Percentiles rank a stretch among this genome's conserved stretches.
These are phyloP conservation scores for Zaprionus africanus DNA, from an alignment of 1,140 invertebrate species.

Conservation along the genomic window DNA sequence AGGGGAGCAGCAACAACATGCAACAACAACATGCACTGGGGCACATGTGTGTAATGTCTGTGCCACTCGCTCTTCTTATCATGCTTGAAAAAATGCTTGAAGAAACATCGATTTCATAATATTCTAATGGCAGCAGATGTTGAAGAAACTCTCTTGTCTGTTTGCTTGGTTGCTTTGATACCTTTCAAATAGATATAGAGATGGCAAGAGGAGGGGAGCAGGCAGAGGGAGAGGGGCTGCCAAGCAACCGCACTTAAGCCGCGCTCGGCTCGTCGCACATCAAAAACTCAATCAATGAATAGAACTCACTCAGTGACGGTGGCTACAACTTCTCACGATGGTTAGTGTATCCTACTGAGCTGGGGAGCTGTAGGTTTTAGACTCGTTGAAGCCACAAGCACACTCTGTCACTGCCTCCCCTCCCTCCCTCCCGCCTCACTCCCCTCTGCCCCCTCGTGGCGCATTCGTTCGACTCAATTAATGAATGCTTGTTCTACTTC, in stretches of 20 bases:
- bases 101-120: slow-evolving; percentile 60
- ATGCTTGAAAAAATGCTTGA: slow-evolving; percentile 46
- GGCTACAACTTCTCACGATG: slow-evolving; percentile 32
- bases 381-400: not conserved
- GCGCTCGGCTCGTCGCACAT: slow-evolving; percentile 45
- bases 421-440: not conserved
- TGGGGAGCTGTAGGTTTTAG: not conserved
- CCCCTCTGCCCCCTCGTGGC: not conserved
- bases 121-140: not conserved
- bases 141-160: slow-evolving; percentile 4
- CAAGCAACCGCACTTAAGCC: slow-evolving; percentile 55
- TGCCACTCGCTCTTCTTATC: slow-evolving; percentile 53
- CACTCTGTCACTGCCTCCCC: not conserved
- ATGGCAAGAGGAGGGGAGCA: not conserved
- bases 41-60: slow-evolving; percentile 51
- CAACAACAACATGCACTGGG: slow-evolving; percentile 8
- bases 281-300: slow-evolving; percentile 57
- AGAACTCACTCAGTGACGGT: slow-evolving; percentile 15
- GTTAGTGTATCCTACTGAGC: not conserved
- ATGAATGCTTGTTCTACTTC: slow-evolving; percentile 18
- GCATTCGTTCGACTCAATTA: slow-evolving; percentile 37
- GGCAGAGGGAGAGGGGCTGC: slow-evolving; percentile 31
- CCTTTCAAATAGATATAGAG: slow-evolving; percentile 51
- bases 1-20: not conserved
- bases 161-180: slow-evolving; percentile 23